Base-by-base conservation (phyloP, 2,888 invertebrate species). In the Syrphus vitripennis region DNA sequence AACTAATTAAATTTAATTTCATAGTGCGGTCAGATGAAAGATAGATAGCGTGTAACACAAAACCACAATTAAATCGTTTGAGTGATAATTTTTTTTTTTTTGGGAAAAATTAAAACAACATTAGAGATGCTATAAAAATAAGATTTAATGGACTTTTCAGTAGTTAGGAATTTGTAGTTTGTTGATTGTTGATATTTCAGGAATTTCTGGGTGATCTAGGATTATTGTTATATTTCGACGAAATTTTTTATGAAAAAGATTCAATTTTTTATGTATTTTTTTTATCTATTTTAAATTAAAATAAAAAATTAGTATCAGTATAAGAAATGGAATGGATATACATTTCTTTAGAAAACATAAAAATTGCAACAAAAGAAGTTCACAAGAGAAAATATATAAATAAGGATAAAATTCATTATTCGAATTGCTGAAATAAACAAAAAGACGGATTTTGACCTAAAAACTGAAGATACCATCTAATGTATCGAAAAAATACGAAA, bases 1-100 rank as follows among this genome's bases (percentile, higher is more conserved):
- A 69, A 63, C 55, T 80, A 80, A 83, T 84, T 84, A 80, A 80
- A 71, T 71, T 84, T 84, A 84, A 80, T 84, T 80, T 53, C 63
- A 84, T 61, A 70, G 80, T 71, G 50, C 70, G 75, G 75, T 16
- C 65, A 75, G 80, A 84, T 84, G 31, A 76, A 75, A 76, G 75
- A 74, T 61, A 72, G 67, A 65, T 70, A 65, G 48, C 57, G 31
- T 72, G 40, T 57, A 29, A 40, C 40, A 37, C 40, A 61, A 69
- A 69, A 61, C 48, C 69, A 55, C 55, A 81, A 76, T 76, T 76
- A 81, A 81, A 76, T 76, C 37, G 42, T 45, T 48, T 67, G 61
- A 50, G 37, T 69, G 69, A 69, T 75, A 80, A 75, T 50, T 78
- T 55, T 48, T 48, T 48, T 19, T 48, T 24, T 71, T 65, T 78